Evolutionary conservation across 2,797 vertebrate species (phyloP).

Genomic region (Ceryle rudis): DNA sequence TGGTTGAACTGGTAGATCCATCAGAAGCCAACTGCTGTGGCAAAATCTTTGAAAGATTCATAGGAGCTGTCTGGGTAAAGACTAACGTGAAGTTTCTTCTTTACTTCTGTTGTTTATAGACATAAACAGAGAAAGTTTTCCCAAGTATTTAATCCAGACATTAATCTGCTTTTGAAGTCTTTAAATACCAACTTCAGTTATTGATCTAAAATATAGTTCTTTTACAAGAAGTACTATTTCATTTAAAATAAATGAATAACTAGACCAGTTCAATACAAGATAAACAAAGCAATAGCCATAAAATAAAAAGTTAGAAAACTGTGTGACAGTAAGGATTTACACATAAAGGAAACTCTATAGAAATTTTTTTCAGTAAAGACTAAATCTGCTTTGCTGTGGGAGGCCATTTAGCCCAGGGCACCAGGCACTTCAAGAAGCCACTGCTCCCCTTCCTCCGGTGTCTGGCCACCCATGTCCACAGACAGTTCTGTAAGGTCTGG

Average conservation of each 20-base stretch:
- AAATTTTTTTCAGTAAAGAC: background rate
- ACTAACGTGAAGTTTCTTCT: background rate
- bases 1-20: background rate
- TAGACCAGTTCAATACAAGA: background rate
- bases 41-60: background rate
- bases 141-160: background rate
- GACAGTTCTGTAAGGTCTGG: accelerated
- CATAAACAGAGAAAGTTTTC: background rate
- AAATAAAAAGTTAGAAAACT: background rate
- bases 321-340: background rate
- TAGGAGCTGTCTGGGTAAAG: background rate
- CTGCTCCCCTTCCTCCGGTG: accelerated
- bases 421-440: background rate
- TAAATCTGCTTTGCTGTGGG: background rate
- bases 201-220: background rate
- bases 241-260: background rate
- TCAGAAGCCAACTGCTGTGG: background rate
- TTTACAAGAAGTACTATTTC: background rate
- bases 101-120: background rate
- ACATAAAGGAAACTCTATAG: background rate
- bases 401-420: background rate
- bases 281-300: background rate
- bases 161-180: background rate
- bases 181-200: background rate
- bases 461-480: background rate